Conservation (phyloP, 2,113 vertebrate genomes). For the Vulpes ferrilata region DNA sequence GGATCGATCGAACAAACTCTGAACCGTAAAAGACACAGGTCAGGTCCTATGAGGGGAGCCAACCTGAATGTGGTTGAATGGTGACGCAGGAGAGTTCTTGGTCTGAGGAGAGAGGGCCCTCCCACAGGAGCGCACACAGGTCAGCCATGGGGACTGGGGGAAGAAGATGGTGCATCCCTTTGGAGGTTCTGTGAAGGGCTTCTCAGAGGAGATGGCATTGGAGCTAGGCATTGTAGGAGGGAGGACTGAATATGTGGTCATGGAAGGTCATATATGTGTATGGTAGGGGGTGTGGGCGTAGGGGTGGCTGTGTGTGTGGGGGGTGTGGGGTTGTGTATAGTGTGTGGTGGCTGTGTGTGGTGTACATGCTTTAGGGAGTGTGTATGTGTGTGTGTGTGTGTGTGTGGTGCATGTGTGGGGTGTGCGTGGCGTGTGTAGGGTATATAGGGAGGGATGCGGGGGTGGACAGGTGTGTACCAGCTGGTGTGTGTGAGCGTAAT, state of each 20-base stretch:
- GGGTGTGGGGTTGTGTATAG: neutral
- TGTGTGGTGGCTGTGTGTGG: neutral
- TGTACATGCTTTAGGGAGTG: neutral
- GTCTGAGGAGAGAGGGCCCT: neutral
- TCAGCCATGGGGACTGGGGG: neutral
- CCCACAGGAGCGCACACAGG: neutral
- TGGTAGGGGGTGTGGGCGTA: too few species aligned
- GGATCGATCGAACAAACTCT: neutral
- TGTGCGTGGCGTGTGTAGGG: neutral
- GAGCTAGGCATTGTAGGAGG: neutral
- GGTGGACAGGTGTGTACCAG: too few species aligned
- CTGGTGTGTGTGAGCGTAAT: too few species aligned
- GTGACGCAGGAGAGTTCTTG: neutral
- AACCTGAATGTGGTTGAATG: too few species aligned
- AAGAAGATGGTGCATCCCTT: fast-evolving
- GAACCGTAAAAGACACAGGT: neutral
- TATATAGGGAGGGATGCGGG: neutral
- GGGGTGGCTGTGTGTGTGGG: too few species aligned
- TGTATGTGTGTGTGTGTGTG: neutral
- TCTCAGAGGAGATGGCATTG: neutral
- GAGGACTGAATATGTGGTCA: neutral
- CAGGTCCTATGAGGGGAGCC: neutral
- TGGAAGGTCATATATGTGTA: too few species aligned
- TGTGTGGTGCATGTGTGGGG: neutral
- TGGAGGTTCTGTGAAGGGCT: neutral